Evolutionary conservation across 2,797 vertebrate species (phyloP).

Genomic region (Prionace glauca): DNA sequence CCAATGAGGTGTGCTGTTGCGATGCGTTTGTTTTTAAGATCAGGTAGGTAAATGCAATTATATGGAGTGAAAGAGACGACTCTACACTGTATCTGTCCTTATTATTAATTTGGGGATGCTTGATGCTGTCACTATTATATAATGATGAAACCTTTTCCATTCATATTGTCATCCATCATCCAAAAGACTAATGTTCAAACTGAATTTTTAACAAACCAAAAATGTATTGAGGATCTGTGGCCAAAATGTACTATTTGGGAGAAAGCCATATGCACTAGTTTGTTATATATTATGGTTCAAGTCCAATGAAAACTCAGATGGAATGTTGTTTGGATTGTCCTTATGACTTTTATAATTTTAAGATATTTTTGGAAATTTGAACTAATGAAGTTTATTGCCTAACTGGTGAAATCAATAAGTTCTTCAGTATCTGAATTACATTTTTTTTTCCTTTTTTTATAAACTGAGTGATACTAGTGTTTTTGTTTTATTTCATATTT

Average conservation of each 20-base stretch:
- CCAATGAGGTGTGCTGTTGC: not conserved
- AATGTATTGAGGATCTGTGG: not conserved
- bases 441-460: not conserved
- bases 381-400: not conserved
- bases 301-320: not conserved
- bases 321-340: not conserved
- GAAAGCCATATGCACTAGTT: not conserved
- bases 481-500: not conserved
- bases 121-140: not conserved
- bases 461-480: not conserved
- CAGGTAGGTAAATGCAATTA: not conserved
- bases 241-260: not conserved
- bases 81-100: not conserved
- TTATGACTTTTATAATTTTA: not conserved
- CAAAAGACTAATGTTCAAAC: not conserved
- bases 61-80: not conserved
- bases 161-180: not conserved
- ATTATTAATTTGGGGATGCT: not conserved
- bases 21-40: not conserved
- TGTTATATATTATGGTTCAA: not conserved
- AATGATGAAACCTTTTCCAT: not conserved
- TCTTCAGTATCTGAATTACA: not conserved
- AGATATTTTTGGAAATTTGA: not conserved
- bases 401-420: not conserved
- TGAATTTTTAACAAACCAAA: not conserved